Percentiles rank a stretch among this genome's conserved stretches.
These are phyloP conservation scores for Chanos chanos DNA, from an alignment of 2,797 vertebrate genomes.

Conservation along the genomic window DNA sequence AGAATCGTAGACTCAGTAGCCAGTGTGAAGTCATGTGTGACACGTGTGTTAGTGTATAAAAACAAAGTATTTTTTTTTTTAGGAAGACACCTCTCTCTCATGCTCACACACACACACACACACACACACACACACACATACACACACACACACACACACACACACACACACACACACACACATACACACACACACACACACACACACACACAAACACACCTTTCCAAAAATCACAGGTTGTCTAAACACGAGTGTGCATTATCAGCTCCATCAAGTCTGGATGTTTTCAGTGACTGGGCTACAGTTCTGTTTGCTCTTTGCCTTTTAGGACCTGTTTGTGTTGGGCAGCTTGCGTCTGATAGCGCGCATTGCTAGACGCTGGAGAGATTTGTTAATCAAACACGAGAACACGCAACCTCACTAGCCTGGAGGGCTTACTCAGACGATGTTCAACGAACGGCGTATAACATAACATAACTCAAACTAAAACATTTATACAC, in stretches of 20 bases:
- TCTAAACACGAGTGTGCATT: conserved; percentile 40
- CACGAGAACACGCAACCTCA: not conserved
- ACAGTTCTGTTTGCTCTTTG: conserved; percentile 37
- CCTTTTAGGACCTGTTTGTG: conserved; percentile 47
- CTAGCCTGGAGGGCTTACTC: too few relatives aligned
- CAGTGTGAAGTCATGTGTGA: too few relatives aligned
- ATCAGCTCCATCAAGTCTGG: conserved; percentile 47
- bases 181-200: conserved; percentile 7
- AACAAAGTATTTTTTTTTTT: too few relatives aligned
- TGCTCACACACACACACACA: too few relatives aligned
- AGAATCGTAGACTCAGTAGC: too few relatives aligned
- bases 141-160: not conserved
- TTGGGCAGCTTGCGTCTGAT: conserved; percentile 49
- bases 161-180: not conserved
- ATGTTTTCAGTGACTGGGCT: conserved; percentile 47
- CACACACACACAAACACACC: conserved; percentile 23
- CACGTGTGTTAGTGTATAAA: too few relatives aligned
- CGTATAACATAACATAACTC: too few relatives aligned
- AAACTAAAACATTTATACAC: too few relatives aligned
- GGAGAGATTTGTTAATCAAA: conserved; percentile 44
- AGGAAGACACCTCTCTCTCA: conserved; percentile 7
- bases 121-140: too few relatives aligned
- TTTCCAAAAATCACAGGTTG: conserved; percentile 26
- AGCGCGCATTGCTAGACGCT: conserved; percentile 45
- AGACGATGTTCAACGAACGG: too few relatives aligned